Base-by-base conservation (phyloP, 2,888 invertebrate genomes). In the Eupithecia exiguata region DNA sequence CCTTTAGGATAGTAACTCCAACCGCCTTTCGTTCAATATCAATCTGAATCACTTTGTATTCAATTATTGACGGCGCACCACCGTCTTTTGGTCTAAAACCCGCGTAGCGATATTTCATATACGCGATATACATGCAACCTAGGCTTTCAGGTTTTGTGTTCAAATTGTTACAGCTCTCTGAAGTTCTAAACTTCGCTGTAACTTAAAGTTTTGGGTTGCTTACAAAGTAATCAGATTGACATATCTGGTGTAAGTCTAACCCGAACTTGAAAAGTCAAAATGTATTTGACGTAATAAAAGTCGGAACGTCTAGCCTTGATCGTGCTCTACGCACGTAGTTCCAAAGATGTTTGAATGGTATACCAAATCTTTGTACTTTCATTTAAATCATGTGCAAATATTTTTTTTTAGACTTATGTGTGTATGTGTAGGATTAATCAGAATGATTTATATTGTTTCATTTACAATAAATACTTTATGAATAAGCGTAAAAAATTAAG, bases 241-340 rank as follows among this genome's bases (percentile, higher is more conserved):
- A n/a, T 9, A 46, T 7, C n/a, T n/a, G 49, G 63, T 38, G 63
- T 18, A 38, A 38, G 38, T 36, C 18, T 63, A 63, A 63, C 63
- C 38, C 10, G 36, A 40, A 38, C 40, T 65, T 65, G 21, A 38
- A 65, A 40, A 65, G 65, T 65, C 65, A 40, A 40, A 63, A 63
- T 61, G 12, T n/a, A n/a, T n/a, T n/a, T n/a, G n/a, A n/a, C n/a
- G n/a, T n/a, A n/a, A n/a, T n/a, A 38, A 65, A 40, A 65, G 65
- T 65, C 65, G 65, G 21, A 63, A 63, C 30, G 12, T 65, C n/a
- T 38, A 40, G 21, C 21, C 38, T 38, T 14, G n/a, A 5, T 62
- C 3, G 62, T 63, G 38, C n/a, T 9, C 3, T 38, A n/a, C n/a
- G 35, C 35, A 35, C 62, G 35, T 35, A 30, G 9, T 62, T 18